phyloP scores from a whole-genome alignment of 1,140 invertebrate species.

The Whitmania pigra region DNA sequence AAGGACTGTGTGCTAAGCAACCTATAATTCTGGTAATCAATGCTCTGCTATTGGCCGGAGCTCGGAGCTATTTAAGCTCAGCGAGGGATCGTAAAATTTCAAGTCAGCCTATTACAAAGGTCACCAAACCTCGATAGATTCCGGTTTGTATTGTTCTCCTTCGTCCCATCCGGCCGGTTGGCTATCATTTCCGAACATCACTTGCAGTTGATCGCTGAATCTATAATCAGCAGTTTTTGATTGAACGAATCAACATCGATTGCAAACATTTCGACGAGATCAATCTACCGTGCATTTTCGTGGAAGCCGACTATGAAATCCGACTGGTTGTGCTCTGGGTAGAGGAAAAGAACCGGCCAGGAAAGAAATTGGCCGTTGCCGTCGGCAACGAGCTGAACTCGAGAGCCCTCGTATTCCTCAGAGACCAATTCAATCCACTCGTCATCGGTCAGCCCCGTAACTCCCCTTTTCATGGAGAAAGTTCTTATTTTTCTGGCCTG shows the following conservation, averaged over 20 bases:
- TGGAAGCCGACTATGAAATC: constrained; percentile 50
- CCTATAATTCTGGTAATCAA: no score
- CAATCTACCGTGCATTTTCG: constrained; percentile 58
- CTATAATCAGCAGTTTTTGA: constrained; percentile 39
- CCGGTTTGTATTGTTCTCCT: constrained; percentile 53
- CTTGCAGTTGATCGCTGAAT: constrained; percentile 57
- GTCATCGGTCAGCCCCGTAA: neutral
- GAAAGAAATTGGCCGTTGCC: constrained; percentile 42
- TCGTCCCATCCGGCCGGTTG: constrained; percentile 58
- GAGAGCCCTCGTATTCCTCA: constrained; percentile 13
- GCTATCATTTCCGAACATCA: constrained; percentile 55
- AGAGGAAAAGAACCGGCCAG: constrained; percentile 70
- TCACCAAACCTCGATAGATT: constrained; percentile 33
- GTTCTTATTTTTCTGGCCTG: constrained; percentile 39
- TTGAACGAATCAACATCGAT: neutral
- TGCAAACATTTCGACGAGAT: neutral
- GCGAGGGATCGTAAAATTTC: no score
- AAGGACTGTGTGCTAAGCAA: no score
- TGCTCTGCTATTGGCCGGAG: no score
- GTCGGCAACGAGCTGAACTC: neutral
- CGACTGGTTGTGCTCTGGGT: constrained; percentile 55
- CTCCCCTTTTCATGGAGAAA: neutral
- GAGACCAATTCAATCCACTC: constrained; percentile 6
- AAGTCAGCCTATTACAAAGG: no score
- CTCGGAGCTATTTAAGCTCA: no score